Conservation (phyloP, 2,888 invertebrate genomes). For the Gastrophysa polygoni region DNA sequence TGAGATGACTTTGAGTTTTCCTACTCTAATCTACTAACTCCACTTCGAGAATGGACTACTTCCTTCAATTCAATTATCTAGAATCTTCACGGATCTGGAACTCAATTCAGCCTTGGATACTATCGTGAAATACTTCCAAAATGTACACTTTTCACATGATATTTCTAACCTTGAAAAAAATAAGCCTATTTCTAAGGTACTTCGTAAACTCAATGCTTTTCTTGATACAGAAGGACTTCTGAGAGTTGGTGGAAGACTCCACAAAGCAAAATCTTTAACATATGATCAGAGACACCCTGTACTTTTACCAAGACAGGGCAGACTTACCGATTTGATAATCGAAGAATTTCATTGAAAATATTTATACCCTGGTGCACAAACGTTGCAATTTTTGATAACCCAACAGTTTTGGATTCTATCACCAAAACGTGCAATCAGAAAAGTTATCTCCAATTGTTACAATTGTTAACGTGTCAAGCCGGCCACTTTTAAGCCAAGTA, state of each 20-base stretch:
- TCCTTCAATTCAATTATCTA: no score
- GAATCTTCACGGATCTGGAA: neutral
- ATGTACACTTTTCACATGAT: neutral
- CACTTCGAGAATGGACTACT: no score
- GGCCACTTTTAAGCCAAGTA: conserved; percentile 10
- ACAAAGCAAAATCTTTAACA: conserved; percentile 13
- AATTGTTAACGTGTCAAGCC: conserved; percentile 7
- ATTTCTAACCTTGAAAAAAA: neutral
- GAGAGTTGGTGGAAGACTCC: conserved; percentile 24
- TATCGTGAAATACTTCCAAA: neutral
- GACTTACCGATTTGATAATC: conserved; percentile 14
- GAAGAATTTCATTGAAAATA: neutral
- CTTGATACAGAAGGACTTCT: conserved; percentile 20
- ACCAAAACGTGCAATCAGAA: conserved; percentile 2
- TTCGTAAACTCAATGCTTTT: conserved; percentile 25
- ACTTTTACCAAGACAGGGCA: neutral
- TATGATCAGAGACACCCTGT: conserved; percentile 20
- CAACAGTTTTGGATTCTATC: conserved; percentile 16
- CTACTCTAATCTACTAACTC: no score
- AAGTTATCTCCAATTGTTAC: conserved; percentile 10
- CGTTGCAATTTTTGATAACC: conserved; percentile 2
- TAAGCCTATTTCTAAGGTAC: neutral
- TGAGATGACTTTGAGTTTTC: no score
- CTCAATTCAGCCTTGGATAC: neutral
- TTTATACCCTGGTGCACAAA: conserved; percentile 8